Percentiles rank a stretch among this genome's conserved stretches.
Evolutionary conservation across 2,888 invertebrate genomes (phyloP).

Genomic region (Dorcus hopei): DNA sequence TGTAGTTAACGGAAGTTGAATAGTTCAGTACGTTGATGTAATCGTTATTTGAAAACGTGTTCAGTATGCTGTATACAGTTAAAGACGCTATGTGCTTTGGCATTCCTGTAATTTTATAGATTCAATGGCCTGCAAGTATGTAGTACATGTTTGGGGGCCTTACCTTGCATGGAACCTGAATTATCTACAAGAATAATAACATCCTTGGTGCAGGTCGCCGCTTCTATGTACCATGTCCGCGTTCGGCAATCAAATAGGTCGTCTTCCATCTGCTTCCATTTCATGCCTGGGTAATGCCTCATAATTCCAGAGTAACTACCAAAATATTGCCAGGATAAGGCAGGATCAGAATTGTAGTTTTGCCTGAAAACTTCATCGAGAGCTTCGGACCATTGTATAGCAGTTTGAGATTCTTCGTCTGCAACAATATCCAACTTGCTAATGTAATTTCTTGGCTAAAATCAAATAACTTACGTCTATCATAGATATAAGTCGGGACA

Average conservation of each 20-base stretch:
- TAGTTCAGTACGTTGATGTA: constrained; percentile 90
- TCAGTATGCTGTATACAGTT: constrained; percentile 84
- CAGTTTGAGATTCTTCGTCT: constrained; percentile 58
- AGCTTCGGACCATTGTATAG: constrained; percentile 88
- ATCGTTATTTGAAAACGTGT: constrained; percentile 96
- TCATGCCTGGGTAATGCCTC: constrained; percentile 76
- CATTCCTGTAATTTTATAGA: constrained; percentile 37
- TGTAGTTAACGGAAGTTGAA: constrained; percentile 65
- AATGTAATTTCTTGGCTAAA: not conserved
- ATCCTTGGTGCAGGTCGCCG: constrained; percentile 96
- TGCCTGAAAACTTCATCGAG: constrained; percentile 79
- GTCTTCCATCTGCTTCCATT: constrained; percentile 59
- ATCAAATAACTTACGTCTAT: constrained; percentile 58
- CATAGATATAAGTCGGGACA: constrained; percentile 91
- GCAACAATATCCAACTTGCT: not conserved
- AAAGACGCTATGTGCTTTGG: constrained; percentile 72
- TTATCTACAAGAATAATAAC: constrained; percentile 92
- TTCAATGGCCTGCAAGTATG: not conserved
- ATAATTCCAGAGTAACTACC: constrained; percentile 92
- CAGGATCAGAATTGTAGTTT: constrained; percentile 86
- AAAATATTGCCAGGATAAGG: constrained; percentile 96
- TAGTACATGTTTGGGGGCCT: not conserved
- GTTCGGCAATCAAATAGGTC: constrained; percentile 92
- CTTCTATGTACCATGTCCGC: constrained; percentile 95
- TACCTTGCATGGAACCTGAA: constrained; percentile 95